Evolutionary conservation across 2,888 invertebrate species (phyloP), one percentile per base, ranked within the genome.

Genomic region (Tenthredo livida): DNA sequence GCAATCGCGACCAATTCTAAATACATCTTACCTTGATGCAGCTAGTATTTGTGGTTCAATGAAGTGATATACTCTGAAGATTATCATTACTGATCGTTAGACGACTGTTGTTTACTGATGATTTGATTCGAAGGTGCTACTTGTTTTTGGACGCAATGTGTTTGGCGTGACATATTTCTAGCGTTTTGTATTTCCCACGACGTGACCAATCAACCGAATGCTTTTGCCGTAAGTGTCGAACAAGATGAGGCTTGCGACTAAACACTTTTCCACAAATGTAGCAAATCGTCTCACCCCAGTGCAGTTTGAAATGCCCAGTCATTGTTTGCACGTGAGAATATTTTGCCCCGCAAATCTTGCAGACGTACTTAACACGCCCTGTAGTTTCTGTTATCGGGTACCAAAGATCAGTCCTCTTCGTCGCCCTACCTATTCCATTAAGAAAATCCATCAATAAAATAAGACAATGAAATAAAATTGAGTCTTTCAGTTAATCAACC

Each of bases 381-480:
- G 78, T 61, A 58, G 78, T 17, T 78, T 78, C 78, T 21, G 37
- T 78, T 78, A 78, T 61, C 58, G 78, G 78, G 61, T 78, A 78
- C 78, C 78, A 78, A 58, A 78, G 78, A 58, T 78, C 78, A 25
- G 78, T 78, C 78, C 78, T 61, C 50, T 78, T 78, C 78, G 15
- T 61, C 10, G n/a, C 58, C 61, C 78, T 58, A 61, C 78, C 78
- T 78, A 78, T 58, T 78, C 78, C 78, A 78, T 78, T 37, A 58
- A 78, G 78, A 78, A 78, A 78, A 78, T 58, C 78, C 78, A 78
- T 78, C 78, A 78, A 78, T 78, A 78, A 77, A 77, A 77, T 47
- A 6, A 47, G 47, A 77, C 33, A 77, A 37, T 77, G 17, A 54
- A 50, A 17, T 33, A 15, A 47, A 47, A 67, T 67, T 7, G 2